Percentiles rank a stretch among this genome's conserved stretches.
phyloP scores from a whole-genome alignment of 2,113 vertebrate species.

The Sorex fumeus region DNA sequence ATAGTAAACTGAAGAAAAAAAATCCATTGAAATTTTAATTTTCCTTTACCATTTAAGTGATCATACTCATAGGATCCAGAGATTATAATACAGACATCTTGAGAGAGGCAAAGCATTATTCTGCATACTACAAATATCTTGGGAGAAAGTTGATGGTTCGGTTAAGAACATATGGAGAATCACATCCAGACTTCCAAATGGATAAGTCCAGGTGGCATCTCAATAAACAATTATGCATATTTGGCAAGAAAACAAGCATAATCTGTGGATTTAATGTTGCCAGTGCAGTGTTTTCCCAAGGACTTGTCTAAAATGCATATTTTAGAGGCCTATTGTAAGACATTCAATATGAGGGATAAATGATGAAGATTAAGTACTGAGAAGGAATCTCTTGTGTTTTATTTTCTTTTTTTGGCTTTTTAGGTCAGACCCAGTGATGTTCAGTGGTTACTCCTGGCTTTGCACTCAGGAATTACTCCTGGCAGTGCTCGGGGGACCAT shows the following conservation, averaged over 20 bases:
- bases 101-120: not conserved
- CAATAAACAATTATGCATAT: conserved; percentile 49
- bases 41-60: not conserved
- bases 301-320: conserved; percentile 11
- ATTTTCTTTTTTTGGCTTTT: too few relatives aligned
- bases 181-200: conserved; percentile 40
- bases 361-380: not conserved
- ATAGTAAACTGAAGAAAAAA: not conserved
- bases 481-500: too few relatives aligned
- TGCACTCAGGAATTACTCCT: too few relatives aligned
- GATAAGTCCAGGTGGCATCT: conserved; percentile 22
- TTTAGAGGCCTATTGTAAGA: not conserved
- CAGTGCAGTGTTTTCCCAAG: conserved; percentile 18
- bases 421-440: too few relatives aligned
- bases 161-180: conserved; percentile 15
- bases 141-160: conserved; percentile 12
- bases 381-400: not conserved
- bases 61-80: not conserved
- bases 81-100: not conserved
- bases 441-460: too few relatives aligned
- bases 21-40: not conserved
- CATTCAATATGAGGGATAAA: not conserved
- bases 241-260: conserved; percentile 30
- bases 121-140: not conserved
- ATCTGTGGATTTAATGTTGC: not conserved